Base-by-base conservation (phyloP, 1,140 invertebrate species). In the Muscidifurax raptorellus region DNA sequence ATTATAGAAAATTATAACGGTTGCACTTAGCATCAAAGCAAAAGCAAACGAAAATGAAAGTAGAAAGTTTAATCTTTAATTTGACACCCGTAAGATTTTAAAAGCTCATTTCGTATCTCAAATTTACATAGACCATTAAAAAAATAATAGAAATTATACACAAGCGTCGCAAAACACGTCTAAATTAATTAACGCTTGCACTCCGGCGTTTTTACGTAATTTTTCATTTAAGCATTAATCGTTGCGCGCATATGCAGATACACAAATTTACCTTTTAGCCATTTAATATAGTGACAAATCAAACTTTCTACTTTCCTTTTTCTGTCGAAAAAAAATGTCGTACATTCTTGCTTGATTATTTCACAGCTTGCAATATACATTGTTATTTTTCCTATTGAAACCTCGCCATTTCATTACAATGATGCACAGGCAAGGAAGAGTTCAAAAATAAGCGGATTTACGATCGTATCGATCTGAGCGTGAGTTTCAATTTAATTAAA, bases 1-100 rank as follows among this genome's bases (percentile, higher is more conserved):
- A 59, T 59, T 59, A 22, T 4, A n/a, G 52, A 40, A 10, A 40
- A 40, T n/a, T n/a, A n/a, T 12, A 40, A 40, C 36, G 7, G 36
- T 9, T 40, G 10, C 36, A 40, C 0, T 9, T 3, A 18, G 4
- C 52, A n/a, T 59, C 18, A 18, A 18, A 59, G 18, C 22, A 5
- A n/a, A n/a, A 59, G 15, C 2, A 28, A 72, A 52, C 78, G 67
- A 74, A 84, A 79, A 71, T 32, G 44, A 79, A 84, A 79, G 76
- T 84, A 84, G 83, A 80, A 84, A 84, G 76, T 74, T 30, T n/a
- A 74, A 32, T 75, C 25, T 64, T 75, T 69, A 32, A 77, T 59
- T 77, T 30, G 52, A 78, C 76, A 30, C 75, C 25, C n/a, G 40
- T 47, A 18, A 52, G 44, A 77, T 25, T 36, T 25, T 52, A 52